phyloP scores from a whole-genome alignment of 2,888 invertebrate species.

The Mesoligia furuncula region DNA sequence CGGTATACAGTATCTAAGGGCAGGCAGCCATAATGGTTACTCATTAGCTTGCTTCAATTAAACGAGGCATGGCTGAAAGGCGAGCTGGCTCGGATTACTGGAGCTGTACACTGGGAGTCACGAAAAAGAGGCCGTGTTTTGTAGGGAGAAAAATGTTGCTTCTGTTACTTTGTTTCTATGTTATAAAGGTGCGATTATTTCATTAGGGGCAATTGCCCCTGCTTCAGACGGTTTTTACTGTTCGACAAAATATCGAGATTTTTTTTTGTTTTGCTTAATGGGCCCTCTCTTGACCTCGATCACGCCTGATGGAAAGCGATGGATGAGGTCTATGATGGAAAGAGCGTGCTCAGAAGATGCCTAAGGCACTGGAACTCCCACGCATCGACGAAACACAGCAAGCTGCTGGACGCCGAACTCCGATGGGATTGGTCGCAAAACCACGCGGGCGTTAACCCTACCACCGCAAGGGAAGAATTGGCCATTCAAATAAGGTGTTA shows the following conservation, averaged over 20 bases:
- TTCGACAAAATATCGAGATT: neutral
- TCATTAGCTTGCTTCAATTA: constrained; percentile 75
- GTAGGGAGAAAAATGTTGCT: neutral
- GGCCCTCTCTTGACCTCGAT: no score
- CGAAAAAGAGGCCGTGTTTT: constrained; percentile 36
- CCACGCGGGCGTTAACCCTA: no score
- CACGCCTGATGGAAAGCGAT: no score
- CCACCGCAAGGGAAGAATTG: no score
- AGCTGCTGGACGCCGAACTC: no score
- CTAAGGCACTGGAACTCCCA: no score
- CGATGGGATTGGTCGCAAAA: no score
- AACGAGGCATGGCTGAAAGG: constrained; percentile 68
- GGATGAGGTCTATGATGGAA: no score
- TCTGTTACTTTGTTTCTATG: neutral
- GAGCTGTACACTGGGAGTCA: constrained; percentile 58
- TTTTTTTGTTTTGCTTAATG: no score
- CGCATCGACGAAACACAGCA: no score
- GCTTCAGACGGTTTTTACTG: neutral
- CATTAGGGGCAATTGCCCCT: neutral
- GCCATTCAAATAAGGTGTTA: no score
- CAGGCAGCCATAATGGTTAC: constrained; percentile 70
- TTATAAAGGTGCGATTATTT: neutral
- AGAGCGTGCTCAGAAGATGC: no score
- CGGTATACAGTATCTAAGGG: constrained; percentile 64
- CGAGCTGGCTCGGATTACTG: constrained; percentile 69